Conservation (phyloP, 2,888 invertebrate genomes). For the Ceraclea dissimilis region DNA sequence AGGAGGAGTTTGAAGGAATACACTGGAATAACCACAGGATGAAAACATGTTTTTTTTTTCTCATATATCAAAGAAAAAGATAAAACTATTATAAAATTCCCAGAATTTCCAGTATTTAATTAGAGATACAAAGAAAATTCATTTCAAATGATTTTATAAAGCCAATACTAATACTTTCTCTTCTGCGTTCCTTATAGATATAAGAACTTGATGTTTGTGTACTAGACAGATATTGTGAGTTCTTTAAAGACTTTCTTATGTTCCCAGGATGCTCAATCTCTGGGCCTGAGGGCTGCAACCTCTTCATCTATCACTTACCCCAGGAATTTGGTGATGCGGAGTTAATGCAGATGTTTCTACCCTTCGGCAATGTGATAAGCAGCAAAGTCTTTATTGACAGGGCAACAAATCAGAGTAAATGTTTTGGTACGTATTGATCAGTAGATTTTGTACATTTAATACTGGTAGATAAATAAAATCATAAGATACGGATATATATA, state of each 20-base stretch:
- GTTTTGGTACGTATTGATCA: constrained; percentile 70
- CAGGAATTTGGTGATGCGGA: constrained; percentile 99
- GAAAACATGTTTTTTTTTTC: too few relatives aligned
- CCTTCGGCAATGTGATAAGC: constrained; percentile 98
- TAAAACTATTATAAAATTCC: too few relatives aligned
- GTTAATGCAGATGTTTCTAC: constrained; percentile 99
- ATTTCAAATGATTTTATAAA: neutral
- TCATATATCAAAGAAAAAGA: too few relatives aligned
- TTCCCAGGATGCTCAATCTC: constrained; percentile 89
- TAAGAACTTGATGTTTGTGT: constrained; percentile 22
- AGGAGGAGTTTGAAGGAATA: too few relatives aligned
- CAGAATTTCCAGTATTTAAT: too few relatives aligned
- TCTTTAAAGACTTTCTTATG: constrained; percentile 64
- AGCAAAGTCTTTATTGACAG: constrained; percentile 99
- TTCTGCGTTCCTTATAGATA: neutral
- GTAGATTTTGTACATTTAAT: neutral
- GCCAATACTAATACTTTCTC: too few relatives aligned
- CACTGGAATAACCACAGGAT: too few relatives aligned
- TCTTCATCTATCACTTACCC: constrained; percentile 99
- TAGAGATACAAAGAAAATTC: too few relatives aligned
- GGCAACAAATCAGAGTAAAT: constrained; percentile 99
- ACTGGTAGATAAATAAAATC: neutral
- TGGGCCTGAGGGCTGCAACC: constrained; percentile 99
- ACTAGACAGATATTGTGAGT: constrained; percentile 48
- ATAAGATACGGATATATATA: too few relatives aligned